Base-by-base conservation (phyloP, 2,888 invertebrate genomes). In the Congeria kusceri region DNA sequence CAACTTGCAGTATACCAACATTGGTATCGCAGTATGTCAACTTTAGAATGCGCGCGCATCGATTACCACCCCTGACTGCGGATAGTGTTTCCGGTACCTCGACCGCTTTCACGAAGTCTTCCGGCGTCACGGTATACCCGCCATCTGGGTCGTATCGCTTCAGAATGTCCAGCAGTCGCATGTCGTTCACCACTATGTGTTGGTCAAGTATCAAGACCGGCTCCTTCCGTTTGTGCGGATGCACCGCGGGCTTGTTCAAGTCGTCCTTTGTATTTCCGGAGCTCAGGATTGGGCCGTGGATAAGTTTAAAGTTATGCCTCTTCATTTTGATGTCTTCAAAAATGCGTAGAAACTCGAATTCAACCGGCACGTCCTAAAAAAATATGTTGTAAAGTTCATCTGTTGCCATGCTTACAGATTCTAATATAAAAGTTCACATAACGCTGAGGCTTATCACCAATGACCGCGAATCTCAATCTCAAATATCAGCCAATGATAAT, bases 251-350 rank as follows among this genome's bases (percentile, higher is more conserved):
- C 79, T 93, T 93, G 9, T 90, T 90, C 27, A 92, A 78, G 69
- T 93, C 93, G 0, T 91, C 89, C n/a, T 86, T 29, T 2, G 93
- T 92, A 72, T 93, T 93, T 7, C 93, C 93, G 7, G 92, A 90
- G 59, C 92, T 78, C 72, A 93, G 80, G 2, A 92, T 85, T 9
- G 89, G 88, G 4, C 93, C 93, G 69, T 93, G 89, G 13, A 66
- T 83, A 15, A 90, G 85, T 68, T 77, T 80, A 70, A 93, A 90
- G 71, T 91, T 83, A 23, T 87, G 84, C 61, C 87, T 83, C 76
- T 88, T 91, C 27, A 79, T 68, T 77, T 89, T 89, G 44, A 93
- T 90, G 65, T 92, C 91, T 29, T 91, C 90, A 25, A 91, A 80
- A 11, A 91, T 88, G 67, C 90, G 84, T 49, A 92, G 77, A 79